phyloP scores from a whole-genome alignment of 2,797 vertebrate genomes.

The Mallotus villosus region DNA sequence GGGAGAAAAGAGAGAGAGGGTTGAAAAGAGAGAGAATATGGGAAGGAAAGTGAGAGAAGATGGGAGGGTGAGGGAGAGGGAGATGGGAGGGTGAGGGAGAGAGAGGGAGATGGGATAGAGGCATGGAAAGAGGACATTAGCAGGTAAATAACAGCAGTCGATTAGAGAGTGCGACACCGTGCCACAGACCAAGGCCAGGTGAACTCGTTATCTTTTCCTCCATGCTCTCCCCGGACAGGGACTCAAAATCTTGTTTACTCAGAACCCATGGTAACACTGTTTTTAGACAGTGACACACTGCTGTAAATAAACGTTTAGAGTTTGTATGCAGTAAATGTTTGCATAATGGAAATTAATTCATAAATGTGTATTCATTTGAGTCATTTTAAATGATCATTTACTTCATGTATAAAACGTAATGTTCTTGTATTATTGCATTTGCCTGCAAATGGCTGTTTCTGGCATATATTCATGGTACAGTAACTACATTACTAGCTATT shows the following conservation, averaged over 20 bases:
- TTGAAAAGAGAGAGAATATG: too few relatives aligned
- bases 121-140: background rate
- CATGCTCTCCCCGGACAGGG: background rate
- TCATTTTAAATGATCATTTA: background rate
- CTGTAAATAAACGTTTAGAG: too few relatives aligned
- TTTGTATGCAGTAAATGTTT: too few relatives aligned
- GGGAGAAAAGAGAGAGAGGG: too few relatives aligned
- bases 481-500: background rate
- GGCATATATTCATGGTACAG: background rate
- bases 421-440: background rate
- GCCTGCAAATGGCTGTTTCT: too few relatives aligned
- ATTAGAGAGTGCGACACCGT: background rate
- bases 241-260: background rate
- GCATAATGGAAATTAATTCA: background rate
- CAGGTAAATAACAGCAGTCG: background rate
- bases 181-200: background rate
- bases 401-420: background rate
- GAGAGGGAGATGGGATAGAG: background rate
- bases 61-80: background rate
- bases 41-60: too few relatives aligned
- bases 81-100: background rate
- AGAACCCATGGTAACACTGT: background rate
- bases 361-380: too few relatives aligned
- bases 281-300: background rate
- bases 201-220: background rate